Evolutionary conservation across 2,113 vertebrate genomes (phyloP).

Genomic region (Guaruba guarouba): DNA sequence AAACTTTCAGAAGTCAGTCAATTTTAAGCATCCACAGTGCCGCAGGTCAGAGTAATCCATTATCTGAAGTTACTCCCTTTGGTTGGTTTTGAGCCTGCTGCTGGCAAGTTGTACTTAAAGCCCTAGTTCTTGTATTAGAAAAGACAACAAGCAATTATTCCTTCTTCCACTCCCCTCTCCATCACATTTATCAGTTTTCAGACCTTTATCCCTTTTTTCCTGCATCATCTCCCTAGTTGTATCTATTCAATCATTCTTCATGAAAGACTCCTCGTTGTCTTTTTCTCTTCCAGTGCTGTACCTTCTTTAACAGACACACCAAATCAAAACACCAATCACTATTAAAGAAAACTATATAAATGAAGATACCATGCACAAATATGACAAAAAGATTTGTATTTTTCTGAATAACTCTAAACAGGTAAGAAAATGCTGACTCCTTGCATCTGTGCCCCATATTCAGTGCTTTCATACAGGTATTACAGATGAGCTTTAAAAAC

Average conservation of each 20-base stretch:
- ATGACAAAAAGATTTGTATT: not conserved
- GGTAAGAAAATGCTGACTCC: not conserved
- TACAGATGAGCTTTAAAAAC: not conserved
- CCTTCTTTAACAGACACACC: not conserved
- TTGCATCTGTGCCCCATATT: not conserved
- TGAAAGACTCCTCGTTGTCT: not conserved
- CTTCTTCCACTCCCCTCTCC: not conserved
- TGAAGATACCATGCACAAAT: not conserved
- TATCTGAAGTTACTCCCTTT: not conserved
- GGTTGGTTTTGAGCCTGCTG: not conserved
- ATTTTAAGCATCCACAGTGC: not conserved
- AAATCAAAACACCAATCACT: not conserved
- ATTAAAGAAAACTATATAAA: not conserved
- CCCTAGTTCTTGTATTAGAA: not conserved
- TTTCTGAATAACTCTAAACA: not conserved
- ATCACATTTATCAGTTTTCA: not conserved
- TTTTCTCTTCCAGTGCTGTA: not conserved
- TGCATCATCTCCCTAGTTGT: not conserved
- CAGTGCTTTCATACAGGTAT: not conserved
- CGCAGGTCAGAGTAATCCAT: not conserved
- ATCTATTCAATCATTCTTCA: not conserved
- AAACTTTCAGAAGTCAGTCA: not conserved
- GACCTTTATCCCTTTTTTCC: not conserved
- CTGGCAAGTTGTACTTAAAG: not conserved
- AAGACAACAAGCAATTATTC: not conserved